These are phyloP conservation scores for Epinephelus fuscoguttatus DNA, from an alignment of 2,113 vertebrate species.

Conservation along the genomic window DNA sequence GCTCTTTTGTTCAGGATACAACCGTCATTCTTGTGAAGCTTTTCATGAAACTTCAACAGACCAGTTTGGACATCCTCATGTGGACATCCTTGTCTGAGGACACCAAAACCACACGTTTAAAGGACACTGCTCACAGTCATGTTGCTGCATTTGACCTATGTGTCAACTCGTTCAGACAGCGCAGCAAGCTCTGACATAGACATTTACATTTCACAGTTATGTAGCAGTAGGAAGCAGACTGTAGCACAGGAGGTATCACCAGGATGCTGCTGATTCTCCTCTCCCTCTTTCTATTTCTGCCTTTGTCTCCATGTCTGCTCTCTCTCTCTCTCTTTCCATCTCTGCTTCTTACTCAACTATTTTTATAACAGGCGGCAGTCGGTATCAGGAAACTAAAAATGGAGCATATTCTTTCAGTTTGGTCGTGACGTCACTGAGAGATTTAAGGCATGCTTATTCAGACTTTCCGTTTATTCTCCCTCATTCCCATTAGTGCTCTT, in stretches of 20 bases:
- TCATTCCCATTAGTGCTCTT: constrained; percentile 56
- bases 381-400: constrained; percentile 65
- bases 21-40: constrained; percentile 5
- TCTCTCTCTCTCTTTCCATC: constrained; percentile 22
- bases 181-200: constrained; percentile 40
- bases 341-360: constrained; percentile 58
- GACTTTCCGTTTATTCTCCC: constrained; percentile 61
- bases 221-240: constrained; percentile 42
- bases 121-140: constrained; percentile 28
- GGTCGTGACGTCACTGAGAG: constrained; percentile 26
- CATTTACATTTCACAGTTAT: constrained; percentile 53
- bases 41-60: constrained; percentile 23
- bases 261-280: constrained; percentile 44
- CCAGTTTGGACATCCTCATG: constrained; percentile 36
- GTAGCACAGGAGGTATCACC: constrained; percentile 43
- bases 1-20: constrained; percentile 9
- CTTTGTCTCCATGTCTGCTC: constrained; percentile 36
- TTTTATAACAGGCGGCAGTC: constrained; percentile 61
- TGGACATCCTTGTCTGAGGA: constrained; percentile 53
- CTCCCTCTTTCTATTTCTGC: constrained; percentile 29
- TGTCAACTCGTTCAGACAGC: constrained; percentile 34
- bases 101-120: constrained; percentile 26
- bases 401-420: constrained; percentile 45
- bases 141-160: constrained; percentile 10
- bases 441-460: constrained; percentile 64